Conservation (phyloP, 1,140 invertebrate species). For the Rhizoglyphus robini region DNA sequence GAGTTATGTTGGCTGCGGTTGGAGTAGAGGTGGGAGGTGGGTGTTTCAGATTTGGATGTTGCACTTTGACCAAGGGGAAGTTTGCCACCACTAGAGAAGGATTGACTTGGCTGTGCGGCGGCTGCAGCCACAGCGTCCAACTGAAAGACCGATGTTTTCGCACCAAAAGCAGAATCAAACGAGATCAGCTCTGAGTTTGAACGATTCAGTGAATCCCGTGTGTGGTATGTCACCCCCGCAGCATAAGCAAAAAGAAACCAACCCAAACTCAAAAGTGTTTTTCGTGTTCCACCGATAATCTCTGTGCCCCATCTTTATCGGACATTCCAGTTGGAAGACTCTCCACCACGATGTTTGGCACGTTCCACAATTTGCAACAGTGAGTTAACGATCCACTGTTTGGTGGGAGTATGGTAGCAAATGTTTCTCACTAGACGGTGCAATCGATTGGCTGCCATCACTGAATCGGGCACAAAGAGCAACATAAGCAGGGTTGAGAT, state of each 20-base stretch:
- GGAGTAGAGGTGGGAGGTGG: background rate
- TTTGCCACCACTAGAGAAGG: no score
- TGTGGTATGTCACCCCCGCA: no score
- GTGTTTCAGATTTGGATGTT: background rate
- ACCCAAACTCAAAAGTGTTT: slow-evolving; percentile 46
- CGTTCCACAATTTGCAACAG: slow-evolving; percentile 25
- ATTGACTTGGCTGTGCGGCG: no score
- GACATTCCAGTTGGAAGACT: background rate
- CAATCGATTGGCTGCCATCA: slow-evolving; percentile 61
- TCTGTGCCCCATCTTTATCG: slow-evolving; percentile 34
- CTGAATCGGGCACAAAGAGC: slow-evolving; percentile 68
- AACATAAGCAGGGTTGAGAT: slow-evolving; percentile 65
- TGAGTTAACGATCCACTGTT: slow-evolving; percentile 63
- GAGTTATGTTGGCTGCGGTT: slow-evolving; percentile 8
- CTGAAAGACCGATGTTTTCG: slow-evolving; percentile 70
- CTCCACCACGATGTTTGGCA: slow-evolving; percentile 6
- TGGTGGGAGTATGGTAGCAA: slow-evolving; percentile 66
- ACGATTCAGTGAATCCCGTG: background rate
- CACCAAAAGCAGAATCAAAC: slow-evolving; percentile 69
- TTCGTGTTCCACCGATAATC: background rate
- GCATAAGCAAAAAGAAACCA: background rate
- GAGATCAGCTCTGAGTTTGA: slow-evolving; percentile 53
- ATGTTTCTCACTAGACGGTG: slow-evolving; percentile 69
- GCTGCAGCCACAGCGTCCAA: no score
- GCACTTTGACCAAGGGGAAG: no score